Evolutionary conservation across 1,140 invertebrate species (phyloP).

Genomic region (Agrypnia vestita): DNA sequence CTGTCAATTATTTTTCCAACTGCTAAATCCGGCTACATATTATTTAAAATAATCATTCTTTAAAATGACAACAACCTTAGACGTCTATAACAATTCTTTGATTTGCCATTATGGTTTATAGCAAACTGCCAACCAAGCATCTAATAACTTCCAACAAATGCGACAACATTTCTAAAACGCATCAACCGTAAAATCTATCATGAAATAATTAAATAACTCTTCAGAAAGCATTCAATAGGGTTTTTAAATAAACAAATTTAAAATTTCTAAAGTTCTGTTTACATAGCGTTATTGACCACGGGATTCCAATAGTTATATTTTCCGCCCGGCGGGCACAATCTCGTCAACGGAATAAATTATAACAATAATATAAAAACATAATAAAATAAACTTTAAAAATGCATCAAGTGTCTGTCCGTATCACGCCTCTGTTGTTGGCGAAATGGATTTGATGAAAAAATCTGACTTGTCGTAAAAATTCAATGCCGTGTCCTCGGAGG

Average conservation of each 20-base stretch:
- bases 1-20: no score
- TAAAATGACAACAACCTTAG: no score
- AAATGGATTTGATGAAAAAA: not conserved
- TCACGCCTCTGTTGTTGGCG: slow-evolving; percentile 24
- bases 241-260: slow-evolving; percentile 2
- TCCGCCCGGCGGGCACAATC: not conserved
- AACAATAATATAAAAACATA: not conserved
- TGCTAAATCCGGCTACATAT: no score
- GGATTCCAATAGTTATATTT: slow-evolving; percentile 4
- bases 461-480: not conserved
- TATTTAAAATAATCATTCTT: no score
- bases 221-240: not conserved
- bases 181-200: not conserved
- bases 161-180: not conserved
- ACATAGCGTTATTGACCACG: not conserved
- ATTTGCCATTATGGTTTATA: no score
- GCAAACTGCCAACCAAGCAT: no score
- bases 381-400: slow-evolving; percentile 14
- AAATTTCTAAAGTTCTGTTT: slow-evolving; percentile 28
- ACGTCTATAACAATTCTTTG: no score
- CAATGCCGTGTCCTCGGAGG: not conserved
- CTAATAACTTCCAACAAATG: not conserved
- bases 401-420: not conserved
- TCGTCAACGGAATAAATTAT: not conserved
- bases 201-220: not conserved